phyloP scores from a whole-genome alignment of 2,113 vertebrate species.

The Paradoxurus hermaphroditus region DNA sequence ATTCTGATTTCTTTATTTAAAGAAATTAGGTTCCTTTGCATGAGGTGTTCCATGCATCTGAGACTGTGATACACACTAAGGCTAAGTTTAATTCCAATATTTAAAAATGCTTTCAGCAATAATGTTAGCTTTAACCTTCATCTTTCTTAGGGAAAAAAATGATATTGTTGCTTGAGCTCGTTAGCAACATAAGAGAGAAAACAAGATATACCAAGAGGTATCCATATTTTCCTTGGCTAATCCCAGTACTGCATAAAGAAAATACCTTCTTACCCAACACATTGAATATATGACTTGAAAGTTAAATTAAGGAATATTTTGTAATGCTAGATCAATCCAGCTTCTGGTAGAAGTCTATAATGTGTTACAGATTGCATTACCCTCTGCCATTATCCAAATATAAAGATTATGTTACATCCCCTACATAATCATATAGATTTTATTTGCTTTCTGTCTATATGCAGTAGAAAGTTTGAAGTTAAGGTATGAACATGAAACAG shows the following conservation, averaged over 20 bases:
- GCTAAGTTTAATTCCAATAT: conserved; percentile 37
- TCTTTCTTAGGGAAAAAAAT: background rate
- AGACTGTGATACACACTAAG: conserved; percentile 29
- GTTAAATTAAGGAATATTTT: background rate
- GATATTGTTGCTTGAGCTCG: background rate
- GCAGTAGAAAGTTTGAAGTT: background rate
- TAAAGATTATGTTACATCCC: background rate
- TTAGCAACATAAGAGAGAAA: background rate
- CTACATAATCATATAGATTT: background rate
- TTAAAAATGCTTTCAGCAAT: conserved; percentile 37
- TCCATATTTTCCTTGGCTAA: background rate
- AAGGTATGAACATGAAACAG: background rate
- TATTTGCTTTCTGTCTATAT: background rate
- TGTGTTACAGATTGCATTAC: background rate
- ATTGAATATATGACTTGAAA: background rate
- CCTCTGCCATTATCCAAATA: background rate
- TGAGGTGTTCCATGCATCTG: background rate
- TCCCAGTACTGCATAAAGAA: background rate
- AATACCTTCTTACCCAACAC: too few relatives aligned
- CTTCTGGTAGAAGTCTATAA: background rate
- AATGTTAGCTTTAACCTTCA: background rate
- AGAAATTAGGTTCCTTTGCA: conserved; percentile 52
- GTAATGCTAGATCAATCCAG: background rate
- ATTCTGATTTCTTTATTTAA: conserved; percentile 67
- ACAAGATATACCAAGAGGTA: background rate